phyloP scores from a whole-genome alignment of 2,113 vertebrate species.

The Spermophilus dauricus region DNA sequence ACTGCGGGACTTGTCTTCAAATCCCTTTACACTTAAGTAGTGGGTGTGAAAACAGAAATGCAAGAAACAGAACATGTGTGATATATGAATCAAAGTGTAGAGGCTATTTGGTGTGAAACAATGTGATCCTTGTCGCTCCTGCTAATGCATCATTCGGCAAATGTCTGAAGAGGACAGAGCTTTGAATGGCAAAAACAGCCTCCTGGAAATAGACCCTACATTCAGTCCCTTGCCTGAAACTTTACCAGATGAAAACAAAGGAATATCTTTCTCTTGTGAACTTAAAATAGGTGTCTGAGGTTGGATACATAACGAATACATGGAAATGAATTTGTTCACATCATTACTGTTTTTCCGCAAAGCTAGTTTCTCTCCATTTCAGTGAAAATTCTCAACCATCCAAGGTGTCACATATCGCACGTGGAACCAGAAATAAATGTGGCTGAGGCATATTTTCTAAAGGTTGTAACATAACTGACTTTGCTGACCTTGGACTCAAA shows the following conservation, averaged over 20 bases:
- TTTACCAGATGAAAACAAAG: slow-evolving; percentile 68
- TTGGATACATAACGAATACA: slow-evolving; percentile 20
- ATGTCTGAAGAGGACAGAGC: slow-evolving; percentile 63
- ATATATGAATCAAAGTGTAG: slow-evolving; percentile 69
- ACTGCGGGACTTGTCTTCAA: slow-evolving; percentile 77
- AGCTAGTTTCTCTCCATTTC: slow-evolving; percentile 39
- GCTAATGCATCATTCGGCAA: slow-evolving; percentile 69
- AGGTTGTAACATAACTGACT: not conserved
- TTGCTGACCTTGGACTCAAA: not conserved
- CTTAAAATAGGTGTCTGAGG: slow-evolving; percentile 61
- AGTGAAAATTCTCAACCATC: slow-evolving; percentile 40
- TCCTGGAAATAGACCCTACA: slow-evolving; percentile 60
- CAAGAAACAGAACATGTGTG: slow-evolving; percentile 73
- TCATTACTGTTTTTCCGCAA: slow-evolving; percentile 40
- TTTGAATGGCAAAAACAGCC: slow-evolving; percentile 69
- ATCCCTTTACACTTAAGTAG: slow-evolving; percentile 73
- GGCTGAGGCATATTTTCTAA: not conserved
- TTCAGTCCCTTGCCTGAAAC: slow-evolving; percentile 61
- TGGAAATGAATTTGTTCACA: slow-evolving; percentile 45
- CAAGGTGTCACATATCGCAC: slow-evolving; percentile 17
- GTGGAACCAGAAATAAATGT: slow-evolving; percentile 22
- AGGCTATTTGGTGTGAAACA: slow-evolving; percentile 64
- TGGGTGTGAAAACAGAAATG: slow-evolving; percentile 69
- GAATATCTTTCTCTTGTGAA: slow-evolving; percentile 58
- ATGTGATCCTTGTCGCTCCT: slow-evolving; percentile 70